phyloP scores from a whole-genome alignment of 2,113 vertebrate genomes.

The Phalacrocorax pelagicus region DNA sequence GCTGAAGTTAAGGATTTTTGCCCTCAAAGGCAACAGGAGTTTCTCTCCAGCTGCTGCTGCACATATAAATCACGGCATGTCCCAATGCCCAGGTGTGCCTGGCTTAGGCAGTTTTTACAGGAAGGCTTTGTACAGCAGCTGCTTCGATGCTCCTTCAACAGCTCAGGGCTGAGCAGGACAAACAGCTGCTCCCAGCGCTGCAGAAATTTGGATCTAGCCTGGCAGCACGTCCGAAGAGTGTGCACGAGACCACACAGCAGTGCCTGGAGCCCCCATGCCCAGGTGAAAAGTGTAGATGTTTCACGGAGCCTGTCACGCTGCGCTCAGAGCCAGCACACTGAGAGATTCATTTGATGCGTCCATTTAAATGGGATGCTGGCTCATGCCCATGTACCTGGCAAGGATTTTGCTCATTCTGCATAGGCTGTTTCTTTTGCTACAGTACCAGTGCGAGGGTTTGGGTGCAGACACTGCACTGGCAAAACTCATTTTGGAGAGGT shows the following conservation, averaged over 20 bases:
- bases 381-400: fast-evolving
- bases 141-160: background rate
- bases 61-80: fast-evolving
- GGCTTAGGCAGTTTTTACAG: background rate
- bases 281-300: background rate
- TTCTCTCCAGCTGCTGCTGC: background rate
- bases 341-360: background rate
- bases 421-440: background rate
- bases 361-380: background rate
- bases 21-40: background rate
- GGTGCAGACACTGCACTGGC: background rate
- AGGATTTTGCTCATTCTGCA: background rate
- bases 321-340: background rate
- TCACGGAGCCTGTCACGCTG: background rate
- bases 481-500: background rate
- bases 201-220: background rate
- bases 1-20: background rate
- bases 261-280: background rate
- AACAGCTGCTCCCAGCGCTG: background rate
- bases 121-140: background rate
- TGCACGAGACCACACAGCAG: fast-evolving
- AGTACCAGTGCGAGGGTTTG: background rate
- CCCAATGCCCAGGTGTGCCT: background rate
- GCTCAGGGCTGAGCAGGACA: background rate
- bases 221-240: background rate